These are phyloP conservation scores for Lithosia quadra DNA, from an alignment of 2,888 invertebrate genomes.

Conservation along the genomic window DNA sequence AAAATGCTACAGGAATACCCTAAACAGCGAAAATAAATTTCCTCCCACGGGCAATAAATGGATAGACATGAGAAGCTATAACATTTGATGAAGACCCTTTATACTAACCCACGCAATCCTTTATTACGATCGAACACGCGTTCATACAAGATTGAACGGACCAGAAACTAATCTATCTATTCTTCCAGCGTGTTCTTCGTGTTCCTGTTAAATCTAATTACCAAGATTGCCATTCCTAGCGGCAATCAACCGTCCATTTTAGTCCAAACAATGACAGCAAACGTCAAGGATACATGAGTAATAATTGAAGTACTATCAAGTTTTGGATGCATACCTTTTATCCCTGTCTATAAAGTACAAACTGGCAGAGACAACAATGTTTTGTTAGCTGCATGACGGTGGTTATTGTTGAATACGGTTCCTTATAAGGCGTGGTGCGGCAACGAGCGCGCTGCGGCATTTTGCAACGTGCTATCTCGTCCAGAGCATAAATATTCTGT, in stretches of 20 bases:
- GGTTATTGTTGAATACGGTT: conserved; percentile 57
- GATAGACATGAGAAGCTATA: background rate
- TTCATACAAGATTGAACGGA: background rate
- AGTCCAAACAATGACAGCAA: conserved; percentile 53
- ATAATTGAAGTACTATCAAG: conserved; percentile 40
- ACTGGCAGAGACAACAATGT: conserved; percentile 40
- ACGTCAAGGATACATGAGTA: conserved; percentile 52
- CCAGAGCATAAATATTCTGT: conserved; percentile 28
- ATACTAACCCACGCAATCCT: conserved; percentile 11
- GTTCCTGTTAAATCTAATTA: conserved; percentile 41
- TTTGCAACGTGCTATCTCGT: conserved; percentile 47
- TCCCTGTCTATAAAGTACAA: conserved; percentile 31
- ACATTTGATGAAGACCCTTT: background rate
- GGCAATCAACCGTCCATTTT: conserved; percentile 48
- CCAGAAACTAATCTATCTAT: conserved; percentile 17
- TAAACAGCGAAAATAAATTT: background rate
- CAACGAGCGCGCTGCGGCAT: conserved; percentile 45
- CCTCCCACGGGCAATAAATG: conserved; percentile 4
- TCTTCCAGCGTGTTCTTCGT: conserved; percentile 17
- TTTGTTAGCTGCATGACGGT: conserved; percentile 39
- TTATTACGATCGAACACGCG: conserved; percentile 1
- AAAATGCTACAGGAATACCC: background rate
- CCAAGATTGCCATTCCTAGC: conserved; percentile 42
- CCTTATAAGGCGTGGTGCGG: conserved; percentile 62
- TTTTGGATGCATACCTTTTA: conserved; percentile 45